phyloP scores from a whole-genome alignment of 1,140 invertebrate genomes.

The Globodera rostochiensis region DNA sequence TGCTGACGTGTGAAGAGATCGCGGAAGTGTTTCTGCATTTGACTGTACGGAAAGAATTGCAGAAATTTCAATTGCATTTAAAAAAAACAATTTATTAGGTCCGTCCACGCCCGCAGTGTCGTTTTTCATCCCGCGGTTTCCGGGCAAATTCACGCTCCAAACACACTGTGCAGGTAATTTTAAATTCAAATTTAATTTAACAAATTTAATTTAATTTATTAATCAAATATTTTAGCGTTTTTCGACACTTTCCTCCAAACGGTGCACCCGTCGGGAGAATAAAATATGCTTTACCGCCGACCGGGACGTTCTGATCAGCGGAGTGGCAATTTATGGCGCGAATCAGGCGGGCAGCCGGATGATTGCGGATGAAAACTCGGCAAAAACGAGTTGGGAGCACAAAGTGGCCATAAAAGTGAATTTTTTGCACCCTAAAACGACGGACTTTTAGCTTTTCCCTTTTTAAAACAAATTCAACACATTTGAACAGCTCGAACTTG shows the following conservation, averaged over 20 bases:
- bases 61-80: no score
- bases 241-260: conserved; percentile 41
- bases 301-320: conserved; percentile 38
- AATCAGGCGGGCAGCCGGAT: conserved; percentile 37
- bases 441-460: not conserved
- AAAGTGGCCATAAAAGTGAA: conserved; percentile 43
- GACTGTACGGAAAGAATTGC: conserved; percentile 4
- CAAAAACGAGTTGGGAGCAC: conserved; percentile 34
- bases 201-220: no score
- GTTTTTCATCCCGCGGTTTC: conserved; percentile 42
- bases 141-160: conserved; percentile 49
- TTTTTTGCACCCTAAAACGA: conserved; percentile 4
- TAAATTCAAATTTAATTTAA: no score
- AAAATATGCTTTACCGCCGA: conserved; percentile 50
- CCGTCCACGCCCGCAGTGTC: conserved; percentile 35
- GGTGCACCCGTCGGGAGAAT: conserved; percentile 47
- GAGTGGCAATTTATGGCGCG: conserved; percentile 46
- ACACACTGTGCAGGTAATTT: conserved; percentile 28
- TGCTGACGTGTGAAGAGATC: conserved; percentile 50
- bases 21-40: conserved; percentile 55
- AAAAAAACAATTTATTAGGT: not conserved
- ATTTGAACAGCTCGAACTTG: not conserved
- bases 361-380: conserved; percentile 31
- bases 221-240: conserved; percentile 31
- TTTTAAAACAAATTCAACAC: not conserved